Percentiles rank a stretch among this genome's conserved stretches.
Evolutionary conservation across 1,140 invertebrate species (phyloP).

Genomic region (Contarinia nasturtii): DNA sequence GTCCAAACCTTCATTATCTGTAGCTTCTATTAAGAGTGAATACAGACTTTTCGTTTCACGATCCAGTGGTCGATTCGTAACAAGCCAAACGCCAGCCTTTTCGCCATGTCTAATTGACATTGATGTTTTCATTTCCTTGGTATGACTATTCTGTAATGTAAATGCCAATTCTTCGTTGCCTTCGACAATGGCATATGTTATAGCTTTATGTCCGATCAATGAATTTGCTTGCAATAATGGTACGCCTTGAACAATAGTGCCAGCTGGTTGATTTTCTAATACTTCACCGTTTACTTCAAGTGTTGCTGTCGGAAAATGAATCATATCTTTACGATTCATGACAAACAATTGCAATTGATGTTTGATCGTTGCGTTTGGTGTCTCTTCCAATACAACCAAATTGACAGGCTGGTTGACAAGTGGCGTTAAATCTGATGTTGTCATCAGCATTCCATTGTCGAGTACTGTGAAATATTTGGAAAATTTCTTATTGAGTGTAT

Average conservation of each 20-base stretch:
- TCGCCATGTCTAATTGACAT: conserved; percentile 25
- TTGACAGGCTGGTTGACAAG: conserved; percentile 62
- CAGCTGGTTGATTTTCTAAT: conserved; percentile 48
- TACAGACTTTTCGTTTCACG: conserved; percentile 48
- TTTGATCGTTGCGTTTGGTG: conserved; percentile 53
- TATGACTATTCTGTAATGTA: conserved; percentile 38
- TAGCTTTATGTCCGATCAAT: conserved; percentile 31
- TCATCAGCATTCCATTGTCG: conserved; percentile 78
- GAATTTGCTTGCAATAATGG: conserved; percentile 40
- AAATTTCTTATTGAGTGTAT: conserved; percentile 44
- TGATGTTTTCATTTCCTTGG: conserved; percentile 34
- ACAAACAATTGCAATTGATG: conserved; percentile 66
- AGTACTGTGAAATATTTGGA: conserved; percentile 70
- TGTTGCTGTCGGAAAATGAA: conserved; percentile 43
- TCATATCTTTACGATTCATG: conserved; percentile 56
- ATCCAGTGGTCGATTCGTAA: conserved; percentile 52
- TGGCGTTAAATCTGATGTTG: conserved; percentile 59
- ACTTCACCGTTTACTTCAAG: conserved; percentile 45
- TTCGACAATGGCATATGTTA: conserved; percentile 57
- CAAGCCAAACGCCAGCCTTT: conserved; percentile 39
- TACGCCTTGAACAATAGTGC: conserved; percentile 44
- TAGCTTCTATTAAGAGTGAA: conserved; percentile 50
- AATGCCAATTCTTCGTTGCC: conserved; percentile 51
- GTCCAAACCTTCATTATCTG: conserved; percentile 50
- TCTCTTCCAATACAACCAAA: conserved; percentile 60